These are phyloP conservation scores for Enteromius argenteus DNA, from an alignment of 2,797 vertebrate species.

Conservation along the genomic window DNA sequence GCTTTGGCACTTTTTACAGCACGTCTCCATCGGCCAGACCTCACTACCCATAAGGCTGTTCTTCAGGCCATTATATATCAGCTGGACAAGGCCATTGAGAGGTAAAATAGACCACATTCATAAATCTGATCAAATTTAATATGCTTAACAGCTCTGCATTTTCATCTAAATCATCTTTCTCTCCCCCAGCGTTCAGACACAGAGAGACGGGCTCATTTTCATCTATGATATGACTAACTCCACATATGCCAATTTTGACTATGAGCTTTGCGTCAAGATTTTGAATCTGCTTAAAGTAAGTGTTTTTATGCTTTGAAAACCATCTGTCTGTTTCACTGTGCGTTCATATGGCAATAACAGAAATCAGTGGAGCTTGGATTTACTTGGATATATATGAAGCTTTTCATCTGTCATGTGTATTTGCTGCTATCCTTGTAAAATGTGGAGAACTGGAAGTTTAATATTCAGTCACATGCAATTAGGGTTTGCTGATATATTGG, in stretches of 20 bases:
- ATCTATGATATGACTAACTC: slow-evolving; percentile 91
- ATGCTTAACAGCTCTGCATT: not conserved
- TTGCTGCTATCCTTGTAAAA: not conserved
- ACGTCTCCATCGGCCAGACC: slow-evolving; percentile 81
- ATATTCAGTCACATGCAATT: not conserved
- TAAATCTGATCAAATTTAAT: not conserved
- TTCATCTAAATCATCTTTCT: slow-evolving; percentile 16
- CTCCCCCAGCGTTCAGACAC: slow-evolving; percentile 80
- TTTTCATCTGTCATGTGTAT: slow-evolving; percentile 6
- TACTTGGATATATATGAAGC: slow-evolving; percentile 1
- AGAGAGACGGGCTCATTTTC: slow-evolving; percentile 86
- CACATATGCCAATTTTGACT: slow-evolving; percentile 86
- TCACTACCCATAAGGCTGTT: slow-evolving; percentile 85
- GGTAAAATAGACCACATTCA: slow-evolving; percentile 64
- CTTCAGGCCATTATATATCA: slow-evolving; percentile 89
- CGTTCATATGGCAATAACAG: not conserved
- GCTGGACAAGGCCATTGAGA: slow-evolving; percentile 88
- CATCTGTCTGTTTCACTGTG: slow-evolving; percentile 9
- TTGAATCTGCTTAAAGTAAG: slow-evolving; percentile 87
- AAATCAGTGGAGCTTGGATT: not conserved
- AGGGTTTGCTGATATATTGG: not conserved
- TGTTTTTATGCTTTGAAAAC: slow-evolving; percentile 8
- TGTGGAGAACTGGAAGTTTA: not conserved
- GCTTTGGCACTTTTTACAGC: slow-evolving; percentile 86
- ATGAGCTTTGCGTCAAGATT: slow-evolving; percentile 88